A percentile compares a stretch with the other conserved stretches of the same genome.
Conservation (phyloP, 2,888 invertebrate genomes). For the Neoaliturus tenellus region DNA sequence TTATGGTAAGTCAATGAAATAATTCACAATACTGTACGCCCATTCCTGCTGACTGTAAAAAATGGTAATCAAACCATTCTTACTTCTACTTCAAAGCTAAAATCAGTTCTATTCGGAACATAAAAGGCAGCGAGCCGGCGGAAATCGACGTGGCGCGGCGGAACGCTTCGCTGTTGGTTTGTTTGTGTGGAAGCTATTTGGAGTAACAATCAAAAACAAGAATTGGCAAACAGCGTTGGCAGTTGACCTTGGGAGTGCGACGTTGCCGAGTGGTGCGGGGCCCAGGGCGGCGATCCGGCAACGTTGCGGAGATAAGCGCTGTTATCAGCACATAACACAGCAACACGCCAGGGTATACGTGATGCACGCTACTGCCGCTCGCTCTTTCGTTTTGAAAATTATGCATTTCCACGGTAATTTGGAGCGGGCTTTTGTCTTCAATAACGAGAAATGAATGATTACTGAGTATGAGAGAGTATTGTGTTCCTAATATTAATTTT, state of each 20-base stretch:
- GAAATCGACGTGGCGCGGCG: background rate
- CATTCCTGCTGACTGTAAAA: no score
- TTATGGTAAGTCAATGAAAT: no score
- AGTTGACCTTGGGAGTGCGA: conserved; percentile 33
- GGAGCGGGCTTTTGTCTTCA: no score
- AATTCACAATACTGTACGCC: no score
- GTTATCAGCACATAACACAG: background rate
- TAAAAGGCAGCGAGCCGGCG: no score
- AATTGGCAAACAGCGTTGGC: conserved; percentile 42
- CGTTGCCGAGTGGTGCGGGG: conserved; percentile 12
- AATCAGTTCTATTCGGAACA: no score
- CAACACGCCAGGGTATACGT: background rate
- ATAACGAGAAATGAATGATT: no score
- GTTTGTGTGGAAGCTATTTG: conserved; percentile 26
- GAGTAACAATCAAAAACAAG: conserved; percentile 43
- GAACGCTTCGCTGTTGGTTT: background rate
- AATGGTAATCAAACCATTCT: no score
- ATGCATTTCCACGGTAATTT: background rate
- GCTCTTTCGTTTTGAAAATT: background rate
- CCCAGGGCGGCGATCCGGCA: background rate
- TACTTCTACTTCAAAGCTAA: no score
- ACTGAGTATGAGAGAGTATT: no score
- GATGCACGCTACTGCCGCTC: background rate
- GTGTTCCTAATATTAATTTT: no score
- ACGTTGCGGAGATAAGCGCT: conserved; percentile 17